Evolutionary conservation across 2,797 vertebrate species (phyloP).

Genomic region (Philypnodon macrostomus): DNA sequence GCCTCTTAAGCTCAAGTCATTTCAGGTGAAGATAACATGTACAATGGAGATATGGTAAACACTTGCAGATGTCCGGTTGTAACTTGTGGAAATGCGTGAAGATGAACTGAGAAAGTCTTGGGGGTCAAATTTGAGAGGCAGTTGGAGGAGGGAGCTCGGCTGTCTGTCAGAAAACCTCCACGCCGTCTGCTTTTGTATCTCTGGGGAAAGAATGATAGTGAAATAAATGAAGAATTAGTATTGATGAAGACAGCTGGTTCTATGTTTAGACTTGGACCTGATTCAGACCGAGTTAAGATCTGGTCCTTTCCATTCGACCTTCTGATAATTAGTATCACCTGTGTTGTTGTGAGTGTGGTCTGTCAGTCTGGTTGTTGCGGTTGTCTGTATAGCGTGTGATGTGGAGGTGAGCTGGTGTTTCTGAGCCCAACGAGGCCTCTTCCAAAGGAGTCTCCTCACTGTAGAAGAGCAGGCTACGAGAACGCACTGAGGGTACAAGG

Average conservation of each 20-base stretch:
- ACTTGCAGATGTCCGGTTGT: conserved; percentile 11
- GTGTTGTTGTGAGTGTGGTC: conserved; percentile 50
- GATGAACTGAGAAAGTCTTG: conserved; percentile 13
- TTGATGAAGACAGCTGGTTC: too few relatives aligned
- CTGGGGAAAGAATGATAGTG: too few relatives aligned
- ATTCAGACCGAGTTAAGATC: too few relatives aligned
- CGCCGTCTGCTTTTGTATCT: conserved; percentile 57
- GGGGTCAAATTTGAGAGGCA: conserved; percentile 46
- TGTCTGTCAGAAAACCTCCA: conserved; percentile 52
- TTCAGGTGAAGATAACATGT: conserved; percentile 19
- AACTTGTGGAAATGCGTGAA: conserved; percentile 13
- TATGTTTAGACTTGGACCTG: too few relatives aligned
- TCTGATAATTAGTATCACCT: too few relatives aligned
- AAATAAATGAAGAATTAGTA: too few relatives aligned
- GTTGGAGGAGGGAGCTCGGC: conserved; percentile 10
- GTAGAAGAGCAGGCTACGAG: conserved; percentile 94
- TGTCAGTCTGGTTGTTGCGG: conserved; percentile 71
- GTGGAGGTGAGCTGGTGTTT: conserved; percentile 61
- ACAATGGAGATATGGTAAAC: neutral
- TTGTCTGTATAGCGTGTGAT: conserved; percentile 83
- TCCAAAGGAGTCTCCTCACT: conserved; percentile 86
- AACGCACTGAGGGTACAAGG: conserved; percentile 85
- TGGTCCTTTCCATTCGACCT: too few relatives aligned
- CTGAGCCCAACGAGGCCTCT: conserved; percentile 78
- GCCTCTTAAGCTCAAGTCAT: conserved; percentile 38